Evolutionary conservation across 2,113 vertebrate genomes (phyloP).

Genomic region (Eublepharis macularius): DNA sequence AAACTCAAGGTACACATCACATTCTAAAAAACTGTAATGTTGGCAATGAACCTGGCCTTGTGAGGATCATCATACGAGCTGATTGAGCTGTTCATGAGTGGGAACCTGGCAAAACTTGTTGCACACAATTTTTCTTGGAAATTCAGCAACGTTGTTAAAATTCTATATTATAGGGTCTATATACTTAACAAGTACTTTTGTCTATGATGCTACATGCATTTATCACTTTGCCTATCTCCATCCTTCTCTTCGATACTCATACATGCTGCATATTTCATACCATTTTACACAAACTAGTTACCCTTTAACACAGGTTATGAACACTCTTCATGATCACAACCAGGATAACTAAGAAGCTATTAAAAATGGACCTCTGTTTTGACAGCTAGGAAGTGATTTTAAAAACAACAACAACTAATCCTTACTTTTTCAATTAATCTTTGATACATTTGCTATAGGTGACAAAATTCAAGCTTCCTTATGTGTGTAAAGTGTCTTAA

Average conservation of each 20-base stretch:
- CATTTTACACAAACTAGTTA: background rate
- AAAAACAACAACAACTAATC: background rate
- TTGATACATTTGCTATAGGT: background rate
- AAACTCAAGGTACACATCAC: background rate
- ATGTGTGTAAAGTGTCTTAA: no score
- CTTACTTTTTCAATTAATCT: background rate
- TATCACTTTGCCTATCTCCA: background rate
- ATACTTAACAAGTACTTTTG: no score
- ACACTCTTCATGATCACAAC: background rate
- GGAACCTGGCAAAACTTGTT: constrained; percentile 19
- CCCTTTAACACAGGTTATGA: background rate
- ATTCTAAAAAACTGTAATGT: no score
- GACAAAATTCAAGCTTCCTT: background rate
- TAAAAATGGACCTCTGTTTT: background rate
- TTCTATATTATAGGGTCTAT: no score
- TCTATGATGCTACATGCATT: background rate
- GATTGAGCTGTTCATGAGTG: constrained; percentile 1
- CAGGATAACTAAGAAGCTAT: background rate
- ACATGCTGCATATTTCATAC: background rate
- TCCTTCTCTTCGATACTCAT: background rate
- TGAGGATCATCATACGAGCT: background rate
- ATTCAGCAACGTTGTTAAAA: background rate
- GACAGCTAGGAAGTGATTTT: background rate
- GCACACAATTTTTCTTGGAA: background rate
- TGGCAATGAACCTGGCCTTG: background rate